These are phyloP conservation scores for Orius insidiosus DNA, from an alignment of 1,140 invertebrate species.

Conservation along the genomic window DNA sequence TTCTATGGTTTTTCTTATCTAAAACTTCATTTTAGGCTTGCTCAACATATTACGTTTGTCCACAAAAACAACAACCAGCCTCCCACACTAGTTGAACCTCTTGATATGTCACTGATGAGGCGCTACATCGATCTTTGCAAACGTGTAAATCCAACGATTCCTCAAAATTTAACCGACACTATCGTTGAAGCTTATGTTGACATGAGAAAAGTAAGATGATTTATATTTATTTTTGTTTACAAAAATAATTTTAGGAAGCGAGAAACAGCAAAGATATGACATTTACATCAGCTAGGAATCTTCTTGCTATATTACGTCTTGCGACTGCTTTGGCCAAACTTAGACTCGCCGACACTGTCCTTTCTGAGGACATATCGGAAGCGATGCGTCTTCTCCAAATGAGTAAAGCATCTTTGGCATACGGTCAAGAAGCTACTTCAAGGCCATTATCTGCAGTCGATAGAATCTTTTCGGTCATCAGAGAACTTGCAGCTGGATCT, in stretches of 20 bases:
- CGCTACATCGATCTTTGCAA: conserved; percentile 87
- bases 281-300: conserved; percentile 85
- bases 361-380: conserved; percentile 86
- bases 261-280: conserved; percentile 83
- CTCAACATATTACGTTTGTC: conserved; percentile 54
- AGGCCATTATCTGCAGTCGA: conserved; percentile 48
- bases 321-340: conserved; percentile 86
- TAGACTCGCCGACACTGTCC: conserved; percentile 69
- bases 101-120: conserved; percentile 88
- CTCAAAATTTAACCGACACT: conserved; percentile 70
- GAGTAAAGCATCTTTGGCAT: conserved; percentile 81
- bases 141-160: conserved; percentile 71
- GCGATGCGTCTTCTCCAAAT: conserved; percentile 88
- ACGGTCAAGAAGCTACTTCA: conserved; percentile 4
- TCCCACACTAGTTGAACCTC: conserved; percentile 48
- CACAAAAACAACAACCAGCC: conserved; percentile 81
- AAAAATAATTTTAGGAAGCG: conserved; percentile 52
- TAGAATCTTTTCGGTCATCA: conserved; percentile 70
- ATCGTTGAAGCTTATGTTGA: conserved; percentile 53
- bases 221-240: not conserved
- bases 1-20: no score
- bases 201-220: conserved; percentile 19
- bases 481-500: conserved; percentile 55
- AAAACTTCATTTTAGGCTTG: no score
- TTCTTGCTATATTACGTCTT: conserved; percentile 83